Conservation (phyloP, 2,888 invertebrate species). For the Zelleria hepariella region DNA sequence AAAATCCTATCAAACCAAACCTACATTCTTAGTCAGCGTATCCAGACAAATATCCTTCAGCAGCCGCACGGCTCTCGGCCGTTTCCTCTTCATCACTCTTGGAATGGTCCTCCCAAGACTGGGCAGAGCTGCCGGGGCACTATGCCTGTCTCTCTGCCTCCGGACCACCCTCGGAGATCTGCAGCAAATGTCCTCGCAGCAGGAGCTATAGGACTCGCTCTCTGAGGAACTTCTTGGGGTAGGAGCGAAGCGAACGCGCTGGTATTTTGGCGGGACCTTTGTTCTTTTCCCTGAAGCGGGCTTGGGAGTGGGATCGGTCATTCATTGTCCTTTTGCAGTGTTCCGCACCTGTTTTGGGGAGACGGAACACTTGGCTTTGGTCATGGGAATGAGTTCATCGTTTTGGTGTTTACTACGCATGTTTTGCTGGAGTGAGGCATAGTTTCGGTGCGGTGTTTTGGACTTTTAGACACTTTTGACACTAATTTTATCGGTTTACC, state of each 20-base stretch:
- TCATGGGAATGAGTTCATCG: neutral
- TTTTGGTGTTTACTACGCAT: neutral
- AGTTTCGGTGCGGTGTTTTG: neutral
- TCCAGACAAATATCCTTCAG: slow-evolving; percentile 71
- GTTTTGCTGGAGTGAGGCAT: neutral
- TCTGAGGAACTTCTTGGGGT: slow-evolving; percentile 44
- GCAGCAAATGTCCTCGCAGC: slow-evolving; percentile 15
- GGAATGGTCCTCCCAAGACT: slow-evolving; percentile 15
- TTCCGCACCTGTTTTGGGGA: neutral
- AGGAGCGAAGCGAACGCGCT: slow-evolving; percentile 56
- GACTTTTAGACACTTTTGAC: neutral
- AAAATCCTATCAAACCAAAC: too few relatives aligned
- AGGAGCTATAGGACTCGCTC: slow-evolving; percentile 14
- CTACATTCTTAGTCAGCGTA: slow-evolving; percentile 70
- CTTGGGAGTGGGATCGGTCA: neutral
- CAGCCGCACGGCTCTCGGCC: slow-evolving; percentile 49
- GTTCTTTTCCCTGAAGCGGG: neutral
- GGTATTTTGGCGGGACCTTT: slow-evolving; percentile 11
- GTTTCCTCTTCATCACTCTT: slow-evolving; percentile 33
- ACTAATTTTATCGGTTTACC: neutral
- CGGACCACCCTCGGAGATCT: slow-evolving; percentile 10
- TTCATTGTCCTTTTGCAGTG: neutral
- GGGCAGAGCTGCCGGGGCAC: slow-evolving; percentile 18
- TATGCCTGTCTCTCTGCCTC: slow-evolving; percentile 26
- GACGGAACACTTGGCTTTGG: neutral